Percentiles rank a stretch among this genome's conserved stretches.
These are phyloP conservation scores for Solenodon paradoxus DNA, from an alignment of 2,113 vertebrate genomes.

Conservation along the genomic window DNA sequence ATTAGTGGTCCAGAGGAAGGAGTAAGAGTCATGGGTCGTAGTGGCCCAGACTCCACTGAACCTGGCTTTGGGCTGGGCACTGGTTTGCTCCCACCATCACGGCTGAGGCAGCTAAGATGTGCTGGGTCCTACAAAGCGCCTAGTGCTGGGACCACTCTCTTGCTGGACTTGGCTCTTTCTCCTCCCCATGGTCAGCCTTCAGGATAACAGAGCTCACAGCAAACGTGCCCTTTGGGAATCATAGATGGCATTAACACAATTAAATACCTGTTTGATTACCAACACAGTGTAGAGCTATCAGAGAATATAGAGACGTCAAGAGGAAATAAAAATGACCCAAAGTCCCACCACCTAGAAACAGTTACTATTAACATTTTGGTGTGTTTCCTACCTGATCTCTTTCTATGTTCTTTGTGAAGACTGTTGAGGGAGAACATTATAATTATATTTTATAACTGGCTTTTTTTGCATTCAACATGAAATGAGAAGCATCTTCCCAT, in stretches of 20 bases:
- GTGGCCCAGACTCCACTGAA: background rate
- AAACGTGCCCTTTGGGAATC: background rate
- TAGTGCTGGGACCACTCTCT: too few species aligned
- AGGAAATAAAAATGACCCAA: background rate
- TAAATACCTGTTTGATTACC: background rate
- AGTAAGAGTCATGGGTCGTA: background rate
- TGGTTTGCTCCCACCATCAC: fast-evolving
- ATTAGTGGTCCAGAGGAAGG: background rate
- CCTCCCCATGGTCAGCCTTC: background rate
- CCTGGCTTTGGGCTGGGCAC: background rate
- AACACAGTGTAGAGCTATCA: background rate
- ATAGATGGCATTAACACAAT: background rate
- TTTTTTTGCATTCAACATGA: background rate
- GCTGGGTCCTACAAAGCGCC: too few species aligned
- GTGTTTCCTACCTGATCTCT: background rate
- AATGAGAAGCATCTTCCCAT: background rate
- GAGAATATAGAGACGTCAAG: background rate
- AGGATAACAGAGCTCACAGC: background rate
- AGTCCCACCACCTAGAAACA: background rate
- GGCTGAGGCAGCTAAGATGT: background rate
- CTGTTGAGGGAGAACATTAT: background rate
- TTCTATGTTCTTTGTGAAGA: background rate
- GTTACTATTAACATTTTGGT: background rate
- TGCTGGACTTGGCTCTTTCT: background rate
- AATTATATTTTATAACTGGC: background rate